A percentile compares a stretch with the other conserved stretches of the same genome.
phyloP scores from a whole-genome alignment of 2,113 vertebrate genomes.

The Neogale vison region DNA sequence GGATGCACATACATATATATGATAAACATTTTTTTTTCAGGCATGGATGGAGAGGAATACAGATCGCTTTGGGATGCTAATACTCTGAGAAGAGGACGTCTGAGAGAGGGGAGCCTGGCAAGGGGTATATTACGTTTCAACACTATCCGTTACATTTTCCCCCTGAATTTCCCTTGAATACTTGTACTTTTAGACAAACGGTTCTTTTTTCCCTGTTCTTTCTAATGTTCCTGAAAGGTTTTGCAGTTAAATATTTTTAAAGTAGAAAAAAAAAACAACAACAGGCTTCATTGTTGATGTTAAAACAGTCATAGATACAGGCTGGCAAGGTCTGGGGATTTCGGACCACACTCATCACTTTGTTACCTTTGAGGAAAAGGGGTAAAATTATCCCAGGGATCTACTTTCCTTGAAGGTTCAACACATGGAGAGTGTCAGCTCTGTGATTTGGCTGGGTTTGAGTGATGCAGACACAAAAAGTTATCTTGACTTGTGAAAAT shows the following conservation, averaged over 20 bases:
- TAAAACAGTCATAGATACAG: not conserved
- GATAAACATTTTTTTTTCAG: constrained; percentile 21
- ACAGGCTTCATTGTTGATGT: not conserved
- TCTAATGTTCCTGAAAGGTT: not conserved
- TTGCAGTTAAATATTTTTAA: not conserved
- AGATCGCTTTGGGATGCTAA: not conserved
- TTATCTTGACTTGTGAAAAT: constrained; percentile 53
- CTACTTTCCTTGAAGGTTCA: not conserved
- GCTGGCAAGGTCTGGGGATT: not conserved
- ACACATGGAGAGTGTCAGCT: constrained; percentile 23
- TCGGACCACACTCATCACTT: not conserved
- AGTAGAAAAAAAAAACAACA: not conserved
- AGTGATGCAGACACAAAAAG: constrained; percentile 7
- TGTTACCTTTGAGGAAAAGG: not conserved
- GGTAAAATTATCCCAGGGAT: not conserved
- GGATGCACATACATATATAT: constrained; percentile 60
- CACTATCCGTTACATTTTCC: not conserved
- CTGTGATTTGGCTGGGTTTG: constrained; percentile 7
- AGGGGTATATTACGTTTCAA: not conserved
- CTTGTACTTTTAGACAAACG: not conserved
- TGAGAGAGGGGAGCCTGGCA: not conserved
- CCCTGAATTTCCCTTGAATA: not conserved
- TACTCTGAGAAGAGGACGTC: not conserved
- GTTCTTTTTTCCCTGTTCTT: not conserved
- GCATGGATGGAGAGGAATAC: not conserved